phyloP scores from a whole-genome alignment of 2,888 invertebrate species.

The Cryptus armator region DNA sequence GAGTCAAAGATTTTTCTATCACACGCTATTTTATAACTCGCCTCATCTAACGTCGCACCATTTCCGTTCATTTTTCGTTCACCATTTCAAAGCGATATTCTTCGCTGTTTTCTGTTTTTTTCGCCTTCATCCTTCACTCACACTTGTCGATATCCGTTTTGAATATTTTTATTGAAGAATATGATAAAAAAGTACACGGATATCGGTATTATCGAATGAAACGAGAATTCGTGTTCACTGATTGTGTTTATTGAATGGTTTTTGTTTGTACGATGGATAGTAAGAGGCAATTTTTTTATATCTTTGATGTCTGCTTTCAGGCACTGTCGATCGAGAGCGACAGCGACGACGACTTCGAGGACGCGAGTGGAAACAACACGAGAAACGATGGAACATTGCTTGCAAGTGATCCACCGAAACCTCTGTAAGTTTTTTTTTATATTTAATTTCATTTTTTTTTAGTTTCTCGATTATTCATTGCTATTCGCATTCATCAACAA shows the following conservation, averaged over 20 bases:
- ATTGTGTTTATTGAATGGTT: not conserved
- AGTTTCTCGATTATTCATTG: not conserved
- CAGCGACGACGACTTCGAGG: constrained; percentile 93
- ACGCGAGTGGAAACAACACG: constrained; percentile 92
- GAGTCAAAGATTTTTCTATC: constrained; percentile 13
- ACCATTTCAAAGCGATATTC: constrained; percentile 49
- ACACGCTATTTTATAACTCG: constrained; percentile 35
- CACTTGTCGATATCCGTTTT: not conserved
- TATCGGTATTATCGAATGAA: not conserved
- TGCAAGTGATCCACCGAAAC: constrained; percentile 98
- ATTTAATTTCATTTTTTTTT: not conserved
- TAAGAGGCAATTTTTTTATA: not conserved
- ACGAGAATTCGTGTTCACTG: not conserved
- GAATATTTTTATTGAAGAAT: not conserved
- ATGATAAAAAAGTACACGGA: constrained; percentile 23
- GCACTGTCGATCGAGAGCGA: constrained; percentile 84
- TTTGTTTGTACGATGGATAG: not conserved
- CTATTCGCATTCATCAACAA: constrained; percentile 36
- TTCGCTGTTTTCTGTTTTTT: constrained; percentile 21
- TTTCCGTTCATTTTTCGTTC: constrained; percentile 66
- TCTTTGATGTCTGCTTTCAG: constrained; percentile 70
- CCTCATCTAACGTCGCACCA: constrained; percentile 53
- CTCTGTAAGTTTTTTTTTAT: constrained; percentile 91
- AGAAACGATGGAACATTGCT: constrained; percentile 97
- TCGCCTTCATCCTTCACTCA: constrained; percentile 1